Evolutionary conservation across 2,888 invertebrate genomes (phyloP).

Genomic region (Masnerella sp.): DNA sequence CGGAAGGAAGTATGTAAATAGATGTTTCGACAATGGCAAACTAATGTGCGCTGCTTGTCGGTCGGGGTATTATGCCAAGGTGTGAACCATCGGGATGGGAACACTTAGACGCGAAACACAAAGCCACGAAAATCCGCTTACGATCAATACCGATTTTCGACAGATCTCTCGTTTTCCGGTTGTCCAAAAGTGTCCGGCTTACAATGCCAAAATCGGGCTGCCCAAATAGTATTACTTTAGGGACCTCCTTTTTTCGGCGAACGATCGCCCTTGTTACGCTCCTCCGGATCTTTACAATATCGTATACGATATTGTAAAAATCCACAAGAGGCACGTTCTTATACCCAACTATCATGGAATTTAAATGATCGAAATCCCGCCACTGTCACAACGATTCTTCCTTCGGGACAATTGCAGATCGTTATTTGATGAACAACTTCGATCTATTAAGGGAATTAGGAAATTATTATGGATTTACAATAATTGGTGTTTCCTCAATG

Average conservation of each 20-base stretch:
- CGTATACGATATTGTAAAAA: too few relatives aligned
- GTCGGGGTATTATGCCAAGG: constrained; percentile 68
- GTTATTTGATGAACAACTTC: constrained; percentile 32
- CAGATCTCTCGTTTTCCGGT: constrained; percentile 58
- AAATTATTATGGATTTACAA: constrained; percentile 31
- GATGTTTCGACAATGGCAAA: constrained; percentile 60
- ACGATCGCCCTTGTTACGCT: constrained; percentile 58
- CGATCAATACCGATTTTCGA: constrained; percentile 70
- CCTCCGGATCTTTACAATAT: constrained; percentile 64
- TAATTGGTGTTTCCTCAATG: constrained; percentile 19
- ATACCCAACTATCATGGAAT: constrained; percentile 39
- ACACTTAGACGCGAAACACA: constrained; percentile 63
- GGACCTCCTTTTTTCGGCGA: constrained; percentile 54
- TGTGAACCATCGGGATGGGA: constrained; percentile 68
- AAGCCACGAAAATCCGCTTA: constrained; percentile 68
- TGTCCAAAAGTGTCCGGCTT: constrained; percentile 61
- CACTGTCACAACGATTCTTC: constrained; percentile 43
- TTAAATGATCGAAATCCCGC: constrained; percentile 26
- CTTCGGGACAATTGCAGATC: constrained; percentile 24
- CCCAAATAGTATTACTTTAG: constrained; percentile 50
- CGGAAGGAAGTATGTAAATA: constrained; percentile 56
- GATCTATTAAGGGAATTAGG: constrained; percentile 42
- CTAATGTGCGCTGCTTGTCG: constrained; percentile 62
- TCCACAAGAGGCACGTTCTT: constrained; percentile 69
- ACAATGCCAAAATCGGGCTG: constrained; percentile 58